A percentile compares a stretch with the other conserved stretches of the same genome.
phyloP scores from a whole-genome alignment of 92 coral and sea anemone species.

The Porites cylindrica region DNA sequence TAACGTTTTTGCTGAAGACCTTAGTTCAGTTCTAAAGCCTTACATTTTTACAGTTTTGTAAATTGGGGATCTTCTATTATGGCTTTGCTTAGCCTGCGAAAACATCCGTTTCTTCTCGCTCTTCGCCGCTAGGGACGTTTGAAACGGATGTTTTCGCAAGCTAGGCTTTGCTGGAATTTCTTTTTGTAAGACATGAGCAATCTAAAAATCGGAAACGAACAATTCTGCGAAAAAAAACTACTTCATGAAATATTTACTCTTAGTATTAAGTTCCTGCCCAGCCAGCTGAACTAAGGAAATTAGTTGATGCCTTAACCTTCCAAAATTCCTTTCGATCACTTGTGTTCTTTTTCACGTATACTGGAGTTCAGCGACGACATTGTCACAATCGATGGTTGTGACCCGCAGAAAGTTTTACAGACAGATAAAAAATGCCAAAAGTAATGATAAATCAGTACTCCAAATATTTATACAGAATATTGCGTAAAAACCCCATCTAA shows the following conservation, averaged over 20 bases:
- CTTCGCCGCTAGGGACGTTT: too few species aligned
- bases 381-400: too few species aligned
- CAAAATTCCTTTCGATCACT: neutral
- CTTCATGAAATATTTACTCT: neutral
- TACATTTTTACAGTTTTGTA: too few species aligned
- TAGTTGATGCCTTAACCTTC: neutral
- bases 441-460: neutral
- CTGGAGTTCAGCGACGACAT: neutral
- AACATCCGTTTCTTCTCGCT: too few species aligned
- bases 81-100: too few species aligned
- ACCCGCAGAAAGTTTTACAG: neutral
- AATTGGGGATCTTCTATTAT: too few species aligned
- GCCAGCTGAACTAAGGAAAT: conserved; percentile 41
- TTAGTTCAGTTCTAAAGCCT: too few species aligned
- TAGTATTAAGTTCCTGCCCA: conserved; percentile 34
- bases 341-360: neutral
- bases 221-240: neutral
- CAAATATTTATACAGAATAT: conserved; percentile 32
- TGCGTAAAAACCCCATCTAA: neutral
- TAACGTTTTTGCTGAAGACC: too few species aligned
- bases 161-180: too few species aligned
- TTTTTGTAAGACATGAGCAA: too few species aligned
- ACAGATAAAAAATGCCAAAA: neutral
- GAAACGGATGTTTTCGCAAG: too few species aligned
- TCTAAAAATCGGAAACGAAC: too few species aligned